Evolutionary conservation across 1,140 invertebrate species (phyloP).

Genomic region (Myzus persicae): DNA sequence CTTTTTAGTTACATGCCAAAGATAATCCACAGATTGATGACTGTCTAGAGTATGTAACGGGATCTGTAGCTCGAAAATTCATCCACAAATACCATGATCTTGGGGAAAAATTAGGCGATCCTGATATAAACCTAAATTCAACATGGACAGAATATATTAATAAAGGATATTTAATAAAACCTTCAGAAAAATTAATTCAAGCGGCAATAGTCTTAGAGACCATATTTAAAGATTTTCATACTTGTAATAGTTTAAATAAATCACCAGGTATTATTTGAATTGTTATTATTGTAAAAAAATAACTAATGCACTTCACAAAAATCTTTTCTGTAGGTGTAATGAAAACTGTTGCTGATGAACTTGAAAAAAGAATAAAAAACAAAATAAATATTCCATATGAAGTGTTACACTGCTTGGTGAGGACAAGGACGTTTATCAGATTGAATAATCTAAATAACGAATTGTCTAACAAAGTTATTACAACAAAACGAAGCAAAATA

Average conservation of each 20-base stretch:
- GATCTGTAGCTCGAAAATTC: neutral
- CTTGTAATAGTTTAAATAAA: neutral
- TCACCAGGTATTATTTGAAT: neutral
- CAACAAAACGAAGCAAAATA: too few species aligned
- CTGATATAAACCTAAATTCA: neutral
- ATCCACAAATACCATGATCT: neutral
- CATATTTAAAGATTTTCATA: neutral
- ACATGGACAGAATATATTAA: neutral
- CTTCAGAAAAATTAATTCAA: neutral
- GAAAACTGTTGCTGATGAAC: neutral
- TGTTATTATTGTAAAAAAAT: too few species aligned
- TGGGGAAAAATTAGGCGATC: neutral
- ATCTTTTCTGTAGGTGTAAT: neutral
- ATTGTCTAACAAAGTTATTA: neutral
- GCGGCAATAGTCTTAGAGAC: neutral
- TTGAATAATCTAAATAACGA: neutral
- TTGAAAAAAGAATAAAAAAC: neutral
- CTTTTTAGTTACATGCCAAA: neutral
- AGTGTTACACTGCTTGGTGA: neutral
- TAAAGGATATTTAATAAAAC: conserved; percentile 3
- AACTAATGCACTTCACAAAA: too few species aligned
- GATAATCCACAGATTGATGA: neutral
- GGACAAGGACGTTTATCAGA: neutral
- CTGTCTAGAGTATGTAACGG: neutral
- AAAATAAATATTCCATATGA: neutral